Percentiles rank a stretch among this genome's conserved stretches.
phyloP scores from a whole-genome alignment of 2,888 invertebrate genomes.

The Acheta domesticus region DNA sequence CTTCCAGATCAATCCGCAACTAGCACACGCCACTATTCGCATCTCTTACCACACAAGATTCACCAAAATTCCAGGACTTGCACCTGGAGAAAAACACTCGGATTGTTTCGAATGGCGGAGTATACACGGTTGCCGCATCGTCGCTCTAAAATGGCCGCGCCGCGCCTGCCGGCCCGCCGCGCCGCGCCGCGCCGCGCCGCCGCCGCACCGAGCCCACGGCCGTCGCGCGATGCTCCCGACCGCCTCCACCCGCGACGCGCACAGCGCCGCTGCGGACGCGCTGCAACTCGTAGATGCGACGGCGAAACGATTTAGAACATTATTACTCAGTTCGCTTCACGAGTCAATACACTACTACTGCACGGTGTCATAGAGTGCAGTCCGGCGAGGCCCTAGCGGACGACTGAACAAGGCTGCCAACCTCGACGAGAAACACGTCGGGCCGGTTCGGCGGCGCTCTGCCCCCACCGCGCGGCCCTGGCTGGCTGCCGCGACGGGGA shows the following conservation, averaged over 20 bases:
- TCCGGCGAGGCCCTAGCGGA: constrained; percentile 22
- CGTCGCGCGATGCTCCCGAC: not conserved
- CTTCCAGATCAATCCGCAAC: constrained; percentile 28
- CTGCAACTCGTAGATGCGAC: not conserved
- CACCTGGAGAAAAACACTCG: constrained; percentile 61
- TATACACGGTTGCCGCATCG: constrained; percentile 70
- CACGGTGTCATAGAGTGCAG: not conserved
- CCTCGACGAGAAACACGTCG: constrained; percentile 20
- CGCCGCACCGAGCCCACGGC: not conserved
- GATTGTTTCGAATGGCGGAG: constrained; percentile 71
- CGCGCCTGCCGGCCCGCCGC: constrained; percentile 43
- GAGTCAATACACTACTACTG: constrained; percentile 12
- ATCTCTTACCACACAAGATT: constrained; percentile 42
- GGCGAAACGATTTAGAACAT: not conserved
- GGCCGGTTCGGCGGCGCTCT: not conserved
- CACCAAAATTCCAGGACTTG: constrained; percentile 56
- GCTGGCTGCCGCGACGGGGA: not conserved
- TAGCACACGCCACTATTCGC: not conserved
- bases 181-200: not conserved
- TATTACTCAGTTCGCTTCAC: not conserved
- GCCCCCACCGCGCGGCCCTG: not conserved
- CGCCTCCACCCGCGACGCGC: not conserved
- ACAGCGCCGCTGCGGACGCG: not conserved
- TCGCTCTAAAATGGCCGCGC: constrained; percentile 66
- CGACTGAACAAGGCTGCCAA: constrained; percentile 33